Evolutionary conservation across 1,140 invertebrate species (phyloP).

Genomic region (Ericerus pela): DNA sequence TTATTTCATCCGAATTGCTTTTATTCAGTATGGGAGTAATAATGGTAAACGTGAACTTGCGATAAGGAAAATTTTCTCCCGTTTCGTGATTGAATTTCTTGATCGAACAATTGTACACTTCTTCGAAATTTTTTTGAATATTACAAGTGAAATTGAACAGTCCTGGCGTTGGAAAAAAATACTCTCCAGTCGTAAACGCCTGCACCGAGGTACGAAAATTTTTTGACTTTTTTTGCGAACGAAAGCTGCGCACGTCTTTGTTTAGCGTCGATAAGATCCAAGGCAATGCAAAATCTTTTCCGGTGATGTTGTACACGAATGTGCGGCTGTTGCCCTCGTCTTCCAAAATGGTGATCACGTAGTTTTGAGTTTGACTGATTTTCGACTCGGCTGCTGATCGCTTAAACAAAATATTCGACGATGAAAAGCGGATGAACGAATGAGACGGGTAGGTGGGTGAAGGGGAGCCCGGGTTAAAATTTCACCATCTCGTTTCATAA

Average conservation of each 20-base stretch:
- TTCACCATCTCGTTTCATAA: too few relatives aligned
- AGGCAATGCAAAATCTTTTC: slow-evolving; percentile 23
- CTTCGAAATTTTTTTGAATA: background rate
- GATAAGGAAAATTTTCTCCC: background rate
- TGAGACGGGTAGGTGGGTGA: too few relatives aligned
- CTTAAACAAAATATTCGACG: slow-evolving; percentile 10
- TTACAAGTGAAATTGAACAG: slow-evolving; percentile 28
- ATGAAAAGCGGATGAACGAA: background rate
- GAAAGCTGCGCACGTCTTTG: slow-evolving; percentile 34
- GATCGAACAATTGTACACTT: background rate
- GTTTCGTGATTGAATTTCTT: background rate
- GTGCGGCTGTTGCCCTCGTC: slow-evolving; percentile 20
- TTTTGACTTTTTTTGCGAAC: slow-evolving; percentile 40
- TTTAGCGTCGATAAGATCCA: slow-evolving; percentile 20
- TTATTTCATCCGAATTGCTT: background rate
- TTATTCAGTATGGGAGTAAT: background rate
- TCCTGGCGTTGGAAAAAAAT: slow-evolving; percentile 42
- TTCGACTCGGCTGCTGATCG: background rate
- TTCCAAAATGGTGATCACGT: slow-evolving; percentile 25
- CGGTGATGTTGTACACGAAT: slow-evolving; percentile 30
- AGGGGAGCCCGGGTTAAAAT: too few relatives aligned
- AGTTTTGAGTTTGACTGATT: background rate
- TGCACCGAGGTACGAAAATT: slow-evolving; percentile 40
- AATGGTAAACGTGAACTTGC: slow-evolving; percentile 4
- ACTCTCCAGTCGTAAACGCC: slow-evolving; percentile 35